Evolutionary conservation across 2,797 vertebrate species (phyloP), one percentile per base, ranked within the genome.

Genomic region (Argentina silus): DNA sequence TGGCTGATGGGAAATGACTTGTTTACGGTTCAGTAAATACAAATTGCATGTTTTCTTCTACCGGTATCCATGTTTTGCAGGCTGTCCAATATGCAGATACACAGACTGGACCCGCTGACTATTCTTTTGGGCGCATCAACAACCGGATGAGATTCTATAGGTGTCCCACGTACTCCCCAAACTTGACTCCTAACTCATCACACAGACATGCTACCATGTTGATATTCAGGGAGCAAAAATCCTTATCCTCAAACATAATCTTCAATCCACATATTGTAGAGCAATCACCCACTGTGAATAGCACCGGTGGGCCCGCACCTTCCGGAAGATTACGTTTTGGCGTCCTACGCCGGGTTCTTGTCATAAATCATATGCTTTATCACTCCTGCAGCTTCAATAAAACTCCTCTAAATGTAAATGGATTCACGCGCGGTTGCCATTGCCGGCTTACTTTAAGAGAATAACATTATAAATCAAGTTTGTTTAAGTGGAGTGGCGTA

Each of bases 361-460:
- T 86, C 86, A 88, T 91, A 89, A 90, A 92, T 91, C 87, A 90
- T 78, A 75, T 12, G 68, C 83, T 87, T 85, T 87, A 88, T 85
- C 83, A 87, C 84, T 85, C 82, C 82, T 84, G 50, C 81, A 60
- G 75, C 83, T 67, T 82, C 86, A 81, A 81, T 90, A 87, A 90
- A 91, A 88, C 79, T 82, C 83, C 83, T 91, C 83, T 89, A 88
- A 89, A 92, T 91, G 89, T 86, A 91, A 91, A 91, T 77, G 69
- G 44, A 27, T 64, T 59, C 57, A 75, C 83, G 76, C 81, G 56
- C 76, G 80, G 43, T 69, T 76, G 70, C 79, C 60, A 78, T 57
- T 66, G 2, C 64, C 66, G 74, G 60, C 76, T 86, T 85, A 79
- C 80, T 83, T 89, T 83, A 84, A 42, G 8, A 83, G 81, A 86